A percentile compares a stretch with the other conserved stretches of the same genome.
Evolutionary conservation across 2,113 vertebrate species (phyloP).

Genomic region (Malaclemys terrapin): DNA sequence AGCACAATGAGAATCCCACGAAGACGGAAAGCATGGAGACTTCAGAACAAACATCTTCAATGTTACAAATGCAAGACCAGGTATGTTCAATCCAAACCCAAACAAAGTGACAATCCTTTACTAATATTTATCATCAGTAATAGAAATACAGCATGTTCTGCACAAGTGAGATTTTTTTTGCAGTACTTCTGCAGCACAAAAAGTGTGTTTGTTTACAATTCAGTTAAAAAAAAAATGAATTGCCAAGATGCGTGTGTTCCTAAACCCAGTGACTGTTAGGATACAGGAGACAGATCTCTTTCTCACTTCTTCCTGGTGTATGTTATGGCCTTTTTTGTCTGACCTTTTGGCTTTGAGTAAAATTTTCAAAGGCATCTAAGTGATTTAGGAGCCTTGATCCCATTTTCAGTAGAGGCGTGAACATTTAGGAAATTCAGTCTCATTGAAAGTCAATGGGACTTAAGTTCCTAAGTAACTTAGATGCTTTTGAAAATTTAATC

Average conservation of each 20-base stretch:
- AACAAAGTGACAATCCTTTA: rapidly evolving
- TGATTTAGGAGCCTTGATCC: not conserved
- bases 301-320: not conserved
- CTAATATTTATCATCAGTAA: not conserved
- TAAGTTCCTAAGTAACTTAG: not conserved
- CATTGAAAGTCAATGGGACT: not conserved
- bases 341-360: not conserved
- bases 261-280: not conserved
- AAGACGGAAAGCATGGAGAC: conserved; percentile 77
- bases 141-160: not conserved
- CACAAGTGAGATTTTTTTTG: not conserved
- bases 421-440: not conserved
- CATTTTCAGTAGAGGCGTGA: not conserved
- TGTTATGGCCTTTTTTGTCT: not conserved
- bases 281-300: too few relatives aligned
- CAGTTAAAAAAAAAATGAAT: not conserved
- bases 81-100: conserved; percentile 63
- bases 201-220: not conserved
- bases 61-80: conserved; percentile 76
- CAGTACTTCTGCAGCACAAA: not conserved
- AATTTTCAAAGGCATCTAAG: not conserved
- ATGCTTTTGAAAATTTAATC: not conserved
- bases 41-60: conserved; percentile 68
- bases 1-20: conserved; percentile 71
- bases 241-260: too few relatives aligned